Conservation (phyloP, 2,888 invertebrate species). For the Temnothorax ravouxi region DNA sequence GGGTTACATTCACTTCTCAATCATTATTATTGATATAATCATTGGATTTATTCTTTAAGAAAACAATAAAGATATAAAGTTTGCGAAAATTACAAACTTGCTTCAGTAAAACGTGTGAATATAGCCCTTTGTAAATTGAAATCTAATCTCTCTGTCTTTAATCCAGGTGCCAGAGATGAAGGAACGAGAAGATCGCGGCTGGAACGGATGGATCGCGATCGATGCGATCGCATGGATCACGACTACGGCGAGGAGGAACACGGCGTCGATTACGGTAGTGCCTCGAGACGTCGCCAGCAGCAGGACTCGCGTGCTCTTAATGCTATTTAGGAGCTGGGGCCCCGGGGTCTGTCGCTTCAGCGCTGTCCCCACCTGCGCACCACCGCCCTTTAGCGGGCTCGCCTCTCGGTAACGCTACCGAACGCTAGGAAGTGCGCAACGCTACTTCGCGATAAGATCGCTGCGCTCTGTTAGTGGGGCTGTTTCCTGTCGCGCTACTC, state of each 20-base stretch:
- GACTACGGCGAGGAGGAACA: conserved; percentile 87
- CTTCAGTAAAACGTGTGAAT: conserved; percentile 4
- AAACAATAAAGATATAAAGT: neutral
- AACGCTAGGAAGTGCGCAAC: conserved; percentile 82
- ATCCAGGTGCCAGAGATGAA: conserved; percentile 77
- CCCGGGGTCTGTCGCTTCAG: conserved; percentile 86
- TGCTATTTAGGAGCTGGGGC: conserved; percentile 90
- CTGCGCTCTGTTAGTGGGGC: conserved; percentile 75
- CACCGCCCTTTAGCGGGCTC: conserved; percentile 83
- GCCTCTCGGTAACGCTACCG: conserved; percentile 71
- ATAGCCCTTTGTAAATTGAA: neutral
- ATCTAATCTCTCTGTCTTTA: conserved; percentile 3
- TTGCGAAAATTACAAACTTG: neutral
- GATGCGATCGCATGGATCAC: conserved; percentile 85
- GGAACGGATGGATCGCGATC: conserved; percentile 85
- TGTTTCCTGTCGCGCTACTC: conserved; percentile 70
- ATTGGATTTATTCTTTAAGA: neutral
- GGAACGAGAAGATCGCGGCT: conserved; percentile 84
- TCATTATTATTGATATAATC: neutral
- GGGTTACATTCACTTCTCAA: neutral
- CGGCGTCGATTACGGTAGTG: conserved; percentile 87
- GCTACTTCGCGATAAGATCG: conserved; percentile 69
- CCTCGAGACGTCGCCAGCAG: conserved; percentile 88
- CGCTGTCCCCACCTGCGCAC: conserved; percentile 86
- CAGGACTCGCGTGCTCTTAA: conserved; percentile 89